Evolutionary conservation across 2,113 vertebrate genomes (phyloP).

Genomic region (Falco punctatus): DNA sequence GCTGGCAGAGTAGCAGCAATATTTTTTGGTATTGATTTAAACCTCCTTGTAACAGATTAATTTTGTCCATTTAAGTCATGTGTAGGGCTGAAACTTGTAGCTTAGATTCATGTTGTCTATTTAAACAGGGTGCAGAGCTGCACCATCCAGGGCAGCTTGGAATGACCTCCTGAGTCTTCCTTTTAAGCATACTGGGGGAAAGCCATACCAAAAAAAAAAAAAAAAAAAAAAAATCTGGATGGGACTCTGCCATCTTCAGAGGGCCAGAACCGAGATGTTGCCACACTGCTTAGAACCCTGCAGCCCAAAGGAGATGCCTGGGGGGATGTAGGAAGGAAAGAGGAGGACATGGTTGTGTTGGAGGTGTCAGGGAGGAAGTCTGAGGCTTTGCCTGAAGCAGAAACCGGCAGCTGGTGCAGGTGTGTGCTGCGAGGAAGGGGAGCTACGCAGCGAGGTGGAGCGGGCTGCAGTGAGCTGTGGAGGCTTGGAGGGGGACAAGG

Average conservation of each 20-base stretch:
- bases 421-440: background rate
- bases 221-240: background rate
- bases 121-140: background rate
- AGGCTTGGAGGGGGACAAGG: background rate
- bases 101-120: background rate
- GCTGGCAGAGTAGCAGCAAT: background rate
- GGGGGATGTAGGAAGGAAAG: background rate
- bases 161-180: background rate
- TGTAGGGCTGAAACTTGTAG: background rate
- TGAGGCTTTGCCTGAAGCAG: background rate
- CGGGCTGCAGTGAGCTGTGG: rapidly evolving
- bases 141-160: background rate
- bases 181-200: background rate
- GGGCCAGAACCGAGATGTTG: background rate
- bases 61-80: background rate
- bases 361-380: background rate
- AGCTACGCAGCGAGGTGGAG: background rate
- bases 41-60: background rate
- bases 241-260: background rate
- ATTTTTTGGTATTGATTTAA: background rate
- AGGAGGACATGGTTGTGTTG: rapidly evolving
- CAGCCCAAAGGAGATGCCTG: background rate
- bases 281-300: background rate
- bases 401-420: background rate
- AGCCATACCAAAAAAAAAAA: background rate